Evolutionary conservation across 2,888 invertebrate genomes (phyloP), one percentile per base, ranked within the genome.

Genomic region (Priocnemis perturbator): DNA sequence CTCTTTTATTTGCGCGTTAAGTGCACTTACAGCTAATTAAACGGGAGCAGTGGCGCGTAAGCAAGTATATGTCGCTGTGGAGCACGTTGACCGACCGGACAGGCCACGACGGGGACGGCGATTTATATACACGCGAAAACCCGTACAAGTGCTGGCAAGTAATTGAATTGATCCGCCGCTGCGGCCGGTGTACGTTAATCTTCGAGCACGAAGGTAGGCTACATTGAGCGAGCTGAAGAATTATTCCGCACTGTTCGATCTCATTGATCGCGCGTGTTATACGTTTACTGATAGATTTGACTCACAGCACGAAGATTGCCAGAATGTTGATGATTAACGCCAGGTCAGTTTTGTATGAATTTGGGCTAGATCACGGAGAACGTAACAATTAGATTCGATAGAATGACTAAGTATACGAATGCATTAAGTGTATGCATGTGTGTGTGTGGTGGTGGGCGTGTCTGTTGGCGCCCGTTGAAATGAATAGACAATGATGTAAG

Each of bases 11-110:
- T 50, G 50, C 50, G 4, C 19, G n/a, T 17, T 50, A 50, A 50
- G 17, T 50, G 50, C 50, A 50, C 50, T 50, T n/a, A 19, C 50
- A 50, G 50, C 50, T 50, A 50, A 50, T 50, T 50, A 50, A 50
- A 50, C 47, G 47, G 47, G 7, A 47, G 47, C 47, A 7, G 47
- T 3, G 17, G 47, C 47, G 47, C 47, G 47, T 47, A 47, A 47
- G 47, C 50, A 50, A 50, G 50, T 50, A 19, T 47, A 9, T 47
- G 15, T 17, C 47, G 7, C 17, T 9, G 15, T 15, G 47, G 7
- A 47, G 9, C 26, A n/a, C 17, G 47, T 5, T 7, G 17, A 7
- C 47, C 47, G 47, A n/a, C 2, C 47, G 17, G 47, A 47, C 47
- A 5, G 2, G 26, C 26, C 26, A 2, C 26, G 26, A 26, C 26